Evolutionary conservation across 2,888 invertebrate species (phyloP).

Genomic region (Amphiduros pacificus): DNA sequence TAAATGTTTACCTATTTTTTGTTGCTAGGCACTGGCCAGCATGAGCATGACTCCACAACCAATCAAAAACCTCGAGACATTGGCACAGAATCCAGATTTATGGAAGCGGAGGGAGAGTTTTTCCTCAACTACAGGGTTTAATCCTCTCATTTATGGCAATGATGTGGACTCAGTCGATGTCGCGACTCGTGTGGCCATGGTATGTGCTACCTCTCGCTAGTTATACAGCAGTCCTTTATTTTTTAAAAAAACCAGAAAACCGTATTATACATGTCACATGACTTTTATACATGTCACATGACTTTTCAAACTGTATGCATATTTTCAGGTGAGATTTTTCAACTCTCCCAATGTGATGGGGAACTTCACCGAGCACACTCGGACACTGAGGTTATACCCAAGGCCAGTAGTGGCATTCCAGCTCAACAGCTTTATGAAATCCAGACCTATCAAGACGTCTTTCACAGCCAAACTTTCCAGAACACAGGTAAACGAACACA

Average conservation of each 20-base stretch:
- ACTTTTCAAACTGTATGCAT: too few species aligned
- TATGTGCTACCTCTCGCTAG: slow-evolving; percentile 61
- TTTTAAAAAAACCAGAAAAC: too few species aligned
- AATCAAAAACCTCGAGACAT: slow-evolving; percentile 61
- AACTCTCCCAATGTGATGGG: slow-evolving; percentile 96
- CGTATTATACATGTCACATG: too few species aligned
- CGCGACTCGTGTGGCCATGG: slow-evolving; percentile 97
- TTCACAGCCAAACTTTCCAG: slow-evolving; percentile 91
- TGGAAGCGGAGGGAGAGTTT: slow-evolving; percentile 53
- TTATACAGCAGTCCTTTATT: too few species aligned
- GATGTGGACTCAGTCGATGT: slow-evolving; percentile 97
- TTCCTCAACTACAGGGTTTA: slow-evolving; percentile 62
- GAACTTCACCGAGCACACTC: slow-evolving; percentile 96
- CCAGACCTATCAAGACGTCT: slow-evolving; percentile 82
- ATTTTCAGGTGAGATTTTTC: slow-evolving; percentile 88
- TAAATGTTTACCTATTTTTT: too few species aligned
- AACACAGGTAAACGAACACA: slow-evolving; percentile 72
- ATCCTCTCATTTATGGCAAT: slow-evolving; percentile 76
- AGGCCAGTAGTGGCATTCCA: slow-evolving; percentile 99
- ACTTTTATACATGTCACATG: background rate
- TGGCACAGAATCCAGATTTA: slow-evolving; percentile 54
- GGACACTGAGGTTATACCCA: slow-evolving; percentile 93
- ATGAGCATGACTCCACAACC: slow-evolving; percentile 66
- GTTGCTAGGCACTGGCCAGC: slow-evolving; percentile 73
- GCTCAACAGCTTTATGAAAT: slow-evolving; percentile 92